Conservation (phyloP, 2,888 invertebrate genomes). For the Autographa gamma region DNA sequence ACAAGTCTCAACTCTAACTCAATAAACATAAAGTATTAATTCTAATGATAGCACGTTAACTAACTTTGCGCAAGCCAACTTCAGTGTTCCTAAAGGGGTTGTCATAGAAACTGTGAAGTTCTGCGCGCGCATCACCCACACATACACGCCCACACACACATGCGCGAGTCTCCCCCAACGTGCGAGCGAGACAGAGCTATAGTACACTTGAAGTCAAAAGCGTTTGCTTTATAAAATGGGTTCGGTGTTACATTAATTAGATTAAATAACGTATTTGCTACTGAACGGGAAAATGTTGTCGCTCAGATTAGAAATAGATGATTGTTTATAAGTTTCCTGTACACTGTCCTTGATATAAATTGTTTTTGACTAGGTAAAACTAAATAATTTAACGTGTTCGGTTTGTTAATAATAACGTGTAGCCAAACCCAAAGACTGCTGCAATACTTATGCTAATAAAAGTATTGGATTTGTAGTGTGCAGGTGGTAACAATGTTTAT, state of each 20-base stretch:
- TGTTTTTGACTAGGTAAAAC: not conserved
- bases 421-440: not conserved
- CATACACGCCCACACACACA: conserved; percentile 66
- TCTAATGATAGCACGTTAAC: conserved; percentile 49
- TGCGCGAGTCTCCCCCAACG: conserved; percentile 69
- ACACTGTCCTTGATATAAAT: not conserved
- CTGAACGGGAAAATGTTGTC: not conserved
- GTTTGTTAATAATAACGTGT: not conserved
- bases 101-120: conserved; percentile 87
- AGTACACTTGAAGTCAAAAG: conserved; percentile 70
- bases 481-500: not conserved
- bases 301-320: not conserved
- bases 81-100: conserved; percentile 86
- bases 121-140: conserved; percentile 86
- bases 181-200: conserved; percentile 72
- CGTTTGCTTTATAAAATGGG: conserved; percentile 35
- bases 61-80: conserved; percentile 78
- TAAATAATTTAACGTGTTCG: not conserved
- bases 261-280: conserved; percentile 21
- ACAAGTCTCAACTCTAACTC: conserved; percentile 50
- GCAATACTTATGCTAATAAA: not conserved
- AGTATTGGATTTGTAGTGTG: not conserved
- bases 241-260: conserved; percentile 41
- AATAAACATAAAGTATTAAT: conserved; percentile 32
- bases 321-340: not conserved